Evolutionary conservation across 2,113 vertebrate genomes (phyloP).

Genomic region (Sylvia atricapilla): DNA sequence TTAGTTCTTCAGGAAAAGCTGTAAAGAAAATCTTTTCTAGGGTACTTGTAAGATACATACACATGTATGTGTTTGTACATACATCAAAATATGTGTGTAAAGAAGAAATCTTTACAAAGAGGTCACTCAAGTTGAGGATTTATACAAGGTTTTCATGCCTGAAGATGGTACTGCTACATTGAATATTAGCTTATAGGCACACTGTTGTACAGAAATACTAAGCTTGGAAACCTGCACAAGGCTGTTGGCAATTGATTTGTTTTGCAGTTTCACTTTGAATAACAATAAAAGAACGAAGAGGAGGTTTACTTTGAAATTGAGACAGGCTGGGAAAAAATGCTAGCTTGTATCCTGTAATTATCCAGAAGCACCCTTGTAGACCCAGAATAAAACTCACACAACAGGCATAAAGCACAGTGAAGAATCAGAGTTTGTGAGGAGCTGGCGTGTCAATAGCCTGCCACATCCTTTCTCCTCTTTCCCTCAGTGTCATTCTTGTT

Average conservation of each 20-base stretch:
- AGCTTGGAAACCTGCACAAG: constrained; percentile 6
- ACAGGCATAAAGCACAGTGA: not conserved
- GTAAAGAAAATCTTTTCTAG: not conserved
- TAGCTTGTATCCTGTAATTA: not conserved
- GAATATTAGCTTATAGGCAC: not conserved
- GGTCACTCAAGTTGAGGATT: not conserved
- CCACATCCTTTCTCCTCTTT: not conserved
- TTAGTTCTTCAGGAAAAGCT: not conserved
- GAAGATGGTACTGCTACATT: not conserved
- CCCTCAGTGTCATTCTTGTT: not conserved
- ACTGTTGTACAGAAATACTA: not conserved
- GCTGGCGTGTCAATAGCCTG: not conserved
- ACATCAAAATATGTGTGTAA: not conserved
- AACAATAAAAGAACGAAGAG: not conserved
- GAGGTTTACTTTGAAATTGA: constrained; percentile 25
- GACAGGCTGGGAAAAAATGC: not conserved
- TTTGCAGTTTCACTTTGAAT: constrained; percentile 29
- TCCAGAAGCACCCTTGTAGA: constrained; percentile 5
- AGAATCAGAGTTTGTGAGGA: not conserved
- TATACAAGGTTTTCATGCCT: not conserved
- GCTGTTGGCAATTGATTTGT: constrained; percentile 31
- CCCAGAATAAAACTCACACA: not conserved
- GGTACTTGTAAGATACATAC: not conserved
- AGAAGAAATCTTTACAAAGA: not conserved
- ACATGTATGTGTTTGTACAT: rapidly evolving